Evolutionary conservation across 2,797 vertebrate species (phyloP).

Genomic region (Clamator glandarius): DNA sequence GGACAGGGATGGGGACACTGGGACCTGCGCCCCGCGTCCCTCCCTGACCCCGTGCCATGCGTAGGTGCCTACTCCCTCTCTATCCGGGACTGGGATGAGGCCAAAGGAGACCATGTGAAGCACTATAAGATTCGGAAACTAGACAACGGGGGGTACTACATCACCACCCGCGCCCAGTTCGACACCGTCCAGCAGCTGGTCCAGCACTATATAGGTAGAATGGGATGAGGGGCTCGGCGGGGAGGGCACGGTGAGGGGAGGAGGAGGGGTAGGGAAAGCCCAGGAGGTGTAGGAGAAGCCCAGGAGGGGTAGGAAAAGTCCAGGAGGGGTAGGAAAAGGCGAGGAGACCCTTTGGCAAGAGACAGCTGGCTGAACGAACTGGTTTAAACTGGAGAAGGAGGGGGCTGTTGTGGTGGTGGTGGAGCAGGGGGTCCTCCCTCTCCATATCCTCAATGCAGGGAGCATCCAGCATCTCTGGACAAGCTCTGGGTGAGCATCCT

Average conservation of each 20-base stretch:
- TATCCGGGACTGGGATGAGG: conserved; percentile 93
- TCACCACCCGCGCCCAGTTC: conserved; percentile 95
- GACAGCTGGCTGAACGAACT: neutral
- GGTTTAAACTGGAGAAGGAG: neutral
- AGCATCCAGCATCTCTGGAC: neutral
- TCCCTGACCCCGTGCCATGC: rapidly evolving
- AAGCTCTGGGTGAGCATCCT: neutral
- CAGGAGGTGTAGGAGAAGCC: neutral
- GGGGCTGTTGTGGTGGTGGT: neutral
- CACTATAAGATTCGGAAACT: conserved; percentile 98
- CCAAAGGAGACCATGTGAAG: conserved; percentile 92
- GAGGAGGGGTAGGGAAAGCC: neutral
- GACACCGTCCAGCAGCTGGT: conserved; percentile 90
- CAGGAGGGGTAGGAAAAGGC: neutral
- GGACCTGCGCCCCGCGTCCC: rapidly evolving
- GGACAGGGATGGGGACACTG: rapidly evolving
- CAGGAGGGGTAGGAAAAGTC: neutral
- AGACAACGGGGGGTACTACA: conserved; percentile 95
- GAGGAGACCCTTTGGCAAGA: neutral
- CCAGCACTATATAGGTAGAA: conserved; percentile 85
- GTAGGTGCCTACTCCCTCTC: conserved; percentile 95
- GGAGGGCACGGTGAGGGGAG: rapidly evolving
- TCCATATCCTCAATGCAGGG: neutral
- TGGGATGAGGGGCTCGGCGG: rapidly evolving
- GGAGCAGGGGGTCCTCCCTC: neutral